A percentile compares a stretch with the other conserved stretches of the same genome.
Evolutionary conservation across 2,113 vertebrate genomes (phyloP).

Genomic region (Prinia subflava): DNA sequence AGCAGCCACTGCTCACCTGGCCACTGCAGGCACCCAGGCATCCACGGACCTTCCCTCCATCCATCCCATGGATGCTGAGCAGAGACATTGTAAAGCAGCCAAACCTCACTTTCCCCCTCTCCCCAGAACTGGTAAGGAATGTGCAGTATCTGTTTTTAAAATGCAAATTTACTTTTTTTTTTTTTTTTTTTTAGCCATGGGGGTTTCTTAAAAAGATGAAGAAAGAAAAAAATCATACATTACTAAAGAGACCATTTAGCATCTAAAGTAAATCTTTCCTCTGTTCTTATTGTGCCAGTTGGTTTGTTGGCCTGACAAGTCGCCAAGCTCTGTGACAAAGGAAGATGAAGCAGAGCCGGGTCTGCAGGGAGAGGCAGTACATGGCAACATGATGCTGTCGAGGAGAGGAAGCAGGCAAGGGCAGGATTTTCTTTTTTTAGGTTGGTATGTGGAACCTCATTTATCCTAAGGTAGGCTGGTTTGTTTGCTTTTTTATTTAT

Average conservation of each 20-base stretch:
- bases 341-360: not conserved
- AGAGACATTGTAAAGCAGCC: not conserved
- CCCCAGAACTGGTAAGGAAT: not conserved
- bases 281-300: not conserved
- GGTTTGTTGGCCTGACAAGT: not conserved
- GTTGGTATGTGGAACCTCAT: not conserved
- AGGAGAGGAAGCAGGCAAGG: not conserved
- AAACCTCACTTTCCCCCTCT: accelerated
- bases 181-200: accelerated
- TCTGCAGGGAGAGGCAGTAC: not conserved
- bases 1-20: not conserved
- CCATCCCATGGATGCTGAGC: not conserved
- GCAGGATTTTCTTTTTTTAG: not conserved
- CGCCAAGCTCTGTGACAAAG: not conserved
- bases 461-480: not conserved
- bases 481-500: not conserved
- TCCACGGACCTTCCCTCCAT: accelerated
- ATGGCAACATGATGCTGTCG: not conserved
- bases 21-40: not conserved
- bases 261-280: not conserved
- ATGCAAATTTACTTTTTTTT: not conserved
- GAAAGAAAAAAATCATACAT: not conserved
- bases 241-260: not conserved
- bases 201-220: not conserved
- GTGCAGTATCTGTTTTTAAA: not conserved